These are phyloP conservation scores for Augochlorella aurata DNA, from an alignment of 2,888 invertebrate genomes.

Conservation along the genomic window DNA sequence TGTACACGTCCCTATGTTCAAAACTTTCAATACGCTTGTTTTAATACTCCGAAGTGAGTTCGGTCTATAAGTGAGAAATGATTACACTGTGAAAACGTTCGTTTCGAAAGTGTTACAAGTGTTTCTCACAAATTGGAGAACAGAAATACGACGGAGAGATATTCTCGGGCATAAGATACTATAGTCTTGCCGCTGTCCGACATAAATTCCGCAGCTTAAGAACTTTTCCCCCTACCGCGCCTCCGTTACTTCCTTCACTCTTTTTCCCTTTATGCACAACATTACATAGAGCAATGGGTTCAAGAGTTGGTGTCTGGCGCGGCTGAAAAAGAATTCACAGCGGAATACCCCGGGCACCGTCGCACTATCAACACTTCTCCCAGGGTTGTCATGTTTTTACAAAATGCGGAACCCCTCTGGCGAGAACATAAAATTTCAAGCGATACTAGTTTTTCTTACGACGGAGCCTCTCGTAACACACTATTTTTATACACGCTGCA, in stretches of 20 bases:
- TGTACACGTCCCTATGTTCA: background rate
- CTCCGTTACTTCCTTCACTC: conserved; percentile 4
- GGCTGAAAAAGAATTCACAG: conserved; percentile 4
- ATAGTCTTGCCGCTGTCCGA: background rate
- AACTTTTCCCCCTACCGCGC: background rate
- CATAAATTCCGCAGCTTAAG: background rate
- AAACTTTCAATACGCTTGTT: background rate
- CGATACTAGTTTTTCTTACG: background rate
- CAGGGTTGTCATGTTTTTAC: background rate
- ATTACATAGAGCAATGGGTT: background rate
- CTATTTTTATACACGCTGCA: too few relatives aligned
- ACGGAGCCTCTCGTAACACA: background rate
- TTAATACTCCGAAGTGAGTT: background rate
- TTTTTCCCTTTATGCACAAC: background rate
- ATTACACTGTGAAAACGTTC: background rate
- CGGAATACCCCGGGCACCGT: background rate
- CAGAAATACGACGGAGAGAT: background rate
- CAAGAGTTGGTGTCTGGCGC: background rate
- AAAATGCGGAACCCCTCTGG: background rate
- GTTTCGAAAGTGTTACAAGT: background rate
- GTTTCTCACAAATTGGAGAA: background rate
- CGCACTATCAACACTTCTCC: background rate
- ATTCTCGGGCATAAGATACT: background rate
- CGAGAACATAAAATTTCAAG: background rate
- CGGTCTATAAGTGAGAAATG: background rate